Conservation (phyloP, 2,888 invertebrate genomes). For the Teinopalpus imperialis region DNA sequence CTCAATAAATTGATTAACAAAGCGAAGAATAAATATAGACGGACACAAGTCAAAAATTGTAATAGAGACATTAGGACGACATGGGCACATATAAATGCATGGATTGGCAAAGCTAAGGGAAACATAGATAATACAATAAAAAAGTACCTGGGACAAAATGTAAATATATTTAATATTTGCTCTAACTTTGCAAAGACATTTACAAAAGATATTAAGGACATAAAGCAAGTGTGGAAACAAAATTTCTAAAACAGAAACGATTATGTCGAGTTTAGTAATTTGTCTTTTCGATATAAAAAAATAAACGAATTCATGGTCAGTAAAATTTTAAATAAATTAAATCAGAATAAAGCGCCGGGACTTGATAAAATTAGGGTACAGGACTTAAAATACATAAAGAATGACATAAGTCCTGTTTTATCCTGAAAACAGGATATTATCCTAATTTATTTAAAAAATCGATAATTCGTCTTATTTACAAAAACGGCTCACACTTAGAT, state of each 20-base stretch:
- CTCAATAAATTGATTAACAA: constrained; percentile 1
- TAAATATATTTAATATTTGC: constrained; percentile 8
- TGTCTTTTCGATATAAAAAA: constrained; percentile 4
- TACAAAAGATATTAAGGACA: constrained; percentile 7
- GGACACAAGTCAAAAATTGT: constrained; percentile 1
- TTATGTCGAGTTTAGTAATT: too few relatives aligned
- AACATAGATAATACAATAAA: too few relatives aligned
- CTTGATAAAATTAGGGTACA: constrained; percentile 1
- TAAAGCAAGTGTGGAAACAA: not conserved
- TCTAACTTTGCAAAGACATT: constrained; percentile 14
- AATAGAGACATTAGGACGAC: not conserved
- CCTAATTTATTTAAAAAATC: not conserved
- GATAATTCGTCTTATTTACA: constrained; percentile 1
- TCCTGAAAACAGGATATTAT: constrained; percentile 4
- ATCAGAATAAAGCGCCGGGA: constrained; percentile 4
- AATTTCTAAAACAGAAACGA: not conserved
- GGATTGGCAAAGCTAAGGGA: too few relatives aligned
- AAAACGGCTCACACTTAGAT: not conserved
- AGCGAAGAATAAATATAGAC: constrained; percentile 4
- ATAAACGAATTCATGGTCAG: not conserved
- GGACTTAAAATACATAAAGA: constrained; percentile 1
- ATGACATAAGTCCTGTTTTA: not conserved
- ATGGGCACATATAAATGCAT: constrained; percentile 3
- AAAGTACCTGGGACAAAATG: not conserved
- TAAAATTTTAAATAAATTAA: constrained; percentile 6